These are phyloP conservation scores for Coptodon rendalli DNA, from an alignment of 2,113 vertebrate species.

Conservation along the genomic window DNA sequence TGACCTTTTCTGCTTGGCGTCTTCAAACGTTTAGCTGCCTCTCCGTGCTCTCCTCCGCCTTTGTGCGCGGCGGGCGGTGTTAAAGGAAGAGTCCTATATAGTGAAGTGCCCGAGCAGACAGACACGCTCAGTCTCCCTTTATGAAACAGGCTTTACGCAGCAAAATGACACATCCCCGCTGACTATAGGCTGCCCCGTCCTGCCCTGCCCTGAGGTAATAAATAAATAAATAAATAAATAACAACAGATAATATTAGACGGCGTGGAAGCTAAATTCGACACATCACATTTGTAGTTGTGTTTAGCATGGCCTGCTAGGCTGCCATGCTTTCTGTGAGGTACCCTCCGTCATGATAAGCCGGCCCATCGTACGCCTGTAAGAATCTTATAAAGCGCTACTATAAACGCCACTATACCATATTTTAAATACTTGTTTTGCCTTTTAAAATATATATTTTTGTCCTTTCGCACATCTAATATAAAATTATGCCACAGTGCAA, in stretches of 20 bases:
- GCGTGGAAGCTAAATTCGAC: not conserved
- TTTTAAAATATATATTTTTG: not conserved
- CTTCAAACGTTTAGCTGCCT: conserved; percentile 52
- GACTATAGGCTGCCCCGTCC: not conserved
- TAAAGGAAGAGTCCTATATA: conserved; percentile 17
- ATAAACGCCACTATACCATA: not conserved
- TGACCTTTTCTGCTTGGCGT: conserved; percentile 64
- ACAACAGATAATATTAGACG: not conserved
- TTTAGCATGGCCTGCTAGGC: not conserved
- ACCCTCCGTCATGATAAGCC: not conserved
- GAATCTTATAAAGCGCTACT: not conserved
- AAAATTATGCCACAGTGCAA: not conserved
- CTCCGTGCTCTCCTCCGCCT: conserved; percentile 28
- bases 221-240: not conserved
- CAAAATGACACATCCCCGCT: conserved; percentile 5
- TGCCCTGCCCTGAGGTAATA: not conserved
- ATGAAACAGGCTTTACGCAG: conserved; percentile 13
- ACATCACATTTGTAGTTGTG: not conserved
- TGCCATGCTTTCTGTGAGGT: not conserved
- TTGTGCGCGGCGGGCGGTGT: conserved; percentile 28
- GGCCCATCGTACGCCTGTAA: not conserved
- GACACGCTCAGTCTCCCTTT: conserved; percentile 3
- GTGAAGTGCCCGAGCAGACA: conserved; percentile 16
- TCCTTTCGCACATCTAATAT: not conserved
- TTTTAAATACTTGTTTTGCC: not conserved